Conservation (phyloP, 2,797 vertebrate genomes). For the Pangasius mekongensis region DNA sequence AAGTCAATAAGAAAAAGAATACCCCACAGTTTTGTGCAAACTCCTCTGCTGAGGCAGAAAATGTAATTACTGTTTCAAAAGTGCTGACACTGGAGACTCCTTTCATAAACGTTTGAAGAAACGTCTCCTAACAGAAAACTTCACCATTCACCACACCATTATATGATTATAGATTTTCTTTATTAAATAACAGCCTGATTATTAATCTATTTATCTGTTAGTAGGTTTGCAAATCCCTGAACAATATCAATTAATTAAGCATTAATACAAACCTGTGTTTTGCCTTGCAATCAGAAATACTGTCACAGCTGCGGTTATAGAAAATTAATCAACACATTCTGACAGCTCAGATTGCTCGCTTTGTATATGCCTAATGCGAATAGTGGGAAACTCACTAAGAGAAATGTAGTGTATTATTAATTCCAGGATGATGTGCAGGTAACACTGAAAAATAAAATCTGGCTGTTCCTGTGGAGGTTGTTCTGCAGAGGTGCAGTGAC, state of each 20-base stretch:
- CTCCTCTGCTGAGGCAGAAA: background rate
- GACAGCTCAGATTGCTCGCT: background rate
- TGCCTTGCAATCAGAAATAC: background rate
- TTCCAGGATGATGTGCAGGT: background rate
- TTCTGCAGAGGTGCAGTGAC: background rate
- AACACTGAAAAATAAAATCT: background rate
- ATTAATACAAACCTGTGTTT: background rate
- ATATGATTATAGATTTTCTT: background rate
- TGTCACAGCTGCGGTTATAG: too few species aligned
- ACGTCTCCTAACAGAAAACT: background rate
- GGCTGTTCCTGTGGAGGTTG: background rate
- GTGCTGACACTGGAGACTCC: background rate
- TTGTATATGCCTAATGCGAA: background rate
- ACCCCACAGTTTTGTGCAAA: background rate
- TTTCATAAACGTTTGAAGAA: background rate
- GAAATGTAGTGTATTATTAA: background rate
- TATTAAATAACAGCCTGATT: background rate
- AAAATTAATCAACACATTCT: background rate
- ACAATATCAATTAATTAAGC: too few species aligned
- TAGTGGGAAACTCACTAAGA: background rate
- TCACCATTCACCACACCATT: background rate
- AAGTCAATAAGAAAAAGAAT: background rate
- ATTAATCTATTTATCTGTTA: background rate
- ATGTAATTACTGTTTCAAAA: background rate
- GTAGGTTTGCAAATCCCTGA: background rate